phyloP scores from a whole-genome alignment of 2,888 invertebrate species.

The Sthenelais limicola region DNA sequence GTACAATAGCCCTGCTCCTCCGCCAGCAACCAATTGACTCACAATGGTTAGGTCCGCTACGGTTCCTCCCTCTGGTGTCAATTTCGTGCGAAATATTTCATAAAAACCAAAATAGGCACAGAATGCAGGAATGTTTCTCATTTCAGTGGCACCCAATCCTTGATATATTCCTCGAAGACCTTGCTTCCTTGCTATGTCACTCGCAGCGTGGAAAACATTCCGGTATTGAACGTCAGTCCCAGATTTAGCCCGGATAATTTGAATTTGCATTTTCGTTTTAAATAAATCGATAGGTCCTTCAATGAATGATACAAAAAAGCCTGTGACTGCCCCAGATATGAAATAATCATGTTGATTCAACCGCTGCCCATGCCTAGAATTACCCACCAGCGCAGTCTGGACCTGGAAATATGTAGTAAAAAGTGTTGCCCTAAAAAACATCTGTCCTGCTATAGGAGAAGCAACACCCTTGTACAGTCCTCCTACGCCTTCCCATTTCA shows the following conservation, averaged over 20 bases:
- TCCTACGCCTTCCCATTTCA: slow-evolving; percentile 55
- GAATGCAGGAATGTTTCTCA: slow-evolving; percentile 49
- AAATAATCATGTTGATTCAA: slow-evolving; percentile 48
- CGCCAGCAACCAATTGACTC: slow-evolving; percentile 48
- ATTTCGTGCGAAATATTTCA: slow-evolving; percentile 44
- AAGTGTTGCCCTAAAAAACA: slow-evolving; percentile 53
- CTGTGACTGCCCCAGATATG: slow-evolving; percentile 51
- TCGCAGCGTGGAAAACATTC: slow-evolving; percentile 54
- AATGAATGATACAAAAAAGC: slow-evolving; percentile 49
- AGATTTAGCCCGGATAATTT: slow-evolving; percentile 51
- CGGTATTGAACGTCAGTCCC: slow-evolving; percentile 47
- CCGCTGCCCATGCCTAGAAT: slow-evolving; percentile 45
- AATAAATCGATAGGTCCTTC: slow-evolving; percentile 54
- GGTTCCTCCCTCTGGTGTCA: slow-evolving; percentile 47
- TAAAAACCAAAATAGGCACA: slow-evolving; percentile 52
- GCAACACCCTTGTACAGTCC: slow-evolving; percentile 55
- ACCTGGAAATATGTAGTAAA: slow-evolving; percentile 54
- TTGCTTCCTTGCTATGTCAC: slow-evolving; percentile 46
- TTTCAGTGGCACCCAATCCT: slow-evolving; percentile 48
- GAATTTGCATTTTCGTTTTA: slow-evolving; percentile 56
- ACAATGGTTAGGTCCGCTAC: slow-evolving; percentile 43
- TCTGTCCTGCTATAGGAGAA: slow-evolving; percentile 55
- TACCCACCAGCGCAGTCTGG: too few species aligned
- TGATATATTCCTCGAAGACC: slow-evolving; percentile 51
- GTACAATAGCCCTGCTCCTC: slow-evolving; percentile 50